Conservation (phyloP, 2,113 vertebrate genomes). For the Lagenorhynchus albirostris region DNA sequence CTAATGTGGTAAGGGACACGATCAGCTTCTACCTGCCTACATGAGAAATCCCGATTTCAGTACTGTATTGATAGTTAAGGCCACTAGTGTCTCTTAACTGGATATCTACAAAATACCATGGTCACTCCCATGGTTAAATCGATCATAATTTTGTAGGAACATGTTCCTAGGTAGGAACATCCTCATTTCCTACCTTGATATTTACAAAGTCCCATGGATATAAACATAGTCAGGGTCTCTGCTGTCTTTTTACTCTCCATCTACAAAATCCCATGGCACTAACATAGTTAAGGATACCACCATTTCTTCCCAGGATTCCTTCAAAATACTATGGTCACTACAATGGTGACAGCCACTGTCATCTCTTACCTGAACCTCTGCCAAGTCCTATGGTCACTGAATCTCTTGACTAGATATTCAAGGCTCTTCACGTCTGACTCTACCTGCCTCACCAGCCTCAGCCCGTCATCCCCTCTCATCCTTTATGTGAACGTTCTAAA, state of each 20-base stretch:
- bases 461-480: background rate
- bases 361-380: background rate
- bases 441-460: background rate
- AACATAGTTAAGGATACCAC: background rate
- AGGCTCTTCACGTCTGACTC: conserved; percentile 5
- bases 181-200: background rate
- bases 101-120: background rate
- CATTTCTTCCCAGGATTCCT: background rate
- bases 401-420: background rate
- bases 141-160: background rate
- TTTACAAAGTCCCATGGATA: background rate
- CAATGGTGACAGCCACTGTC: background rate
- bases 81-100: background rate
- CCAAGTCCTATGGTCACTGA: background rate
- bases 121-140: background rate
- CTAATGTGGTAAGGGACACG: background rate
- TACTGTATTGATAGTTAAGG: background rate
- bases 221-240: background rate
- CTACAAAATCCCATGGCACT: background rate
- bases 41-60: background rate
- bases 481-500: background rate
- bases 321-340: background rate
- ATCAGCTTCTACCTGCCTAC: background rate
- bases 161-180: background rate
- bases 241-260: background rate